These are phyloP conservation scores for Phymastichus coffea DNA, from an alignment of 1,140 invertebrate genomes.

Conservation along the genomic window DNA sequence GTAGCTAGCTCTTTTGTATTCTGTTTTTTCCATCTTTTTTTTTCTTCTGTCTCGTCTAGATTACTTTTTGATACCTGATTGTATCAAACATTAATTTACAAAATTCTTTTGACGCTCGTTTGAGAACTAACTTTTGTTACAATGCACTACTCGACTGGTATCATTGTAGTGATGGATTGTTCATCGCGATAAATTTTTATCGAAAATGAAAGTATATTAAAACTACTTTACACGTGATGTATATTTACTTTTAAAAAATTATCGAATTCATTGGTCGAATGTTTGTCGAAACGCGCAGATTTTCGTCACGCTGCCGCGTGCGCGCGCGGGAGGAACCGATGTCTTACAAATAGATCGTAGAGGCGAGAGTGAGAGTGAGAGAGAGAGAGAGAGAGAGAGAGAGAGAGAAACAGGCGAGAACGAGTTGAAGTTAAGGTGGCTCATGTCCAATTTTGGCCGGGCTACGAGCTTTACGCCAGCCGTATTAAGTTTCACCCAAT, in stretches of 20 bases:
- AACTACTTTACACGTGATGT: too few relatives aligned
- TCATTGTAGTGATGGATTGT: too few relatives aligned
- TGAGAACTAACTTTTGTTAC: too few relatives aligned
- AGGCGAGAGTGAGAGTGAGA: constrained; percentile 29
- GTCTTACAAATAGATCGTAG: constrained; percentile 59
- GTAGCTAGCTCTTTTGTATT: too few relatives aligned
- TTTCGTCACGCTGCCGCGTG: constrained; percentile 24
- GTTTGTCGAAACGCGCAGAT: constrained; percentile 48
- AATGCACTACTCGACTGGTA: too few relatives aligned
- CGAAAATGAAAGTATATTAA: too few relatives aligned
- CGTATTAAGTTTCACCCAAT: constrained; percentile 58
- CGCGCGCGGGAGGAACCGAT: constrained; percentile 52
- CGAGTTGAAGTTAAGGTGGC: constrained; percentile 46
- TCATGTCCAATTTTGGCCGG: constrained; percentile 59
- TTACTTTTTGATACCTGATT: too few relatives aligned
- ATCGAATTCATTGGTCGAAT: too few relatives aligned
- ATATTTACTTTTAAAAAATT: too few relatives aligned
- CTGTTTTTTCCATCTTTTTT: background rate
- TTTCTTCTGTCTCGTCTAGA: background rate
- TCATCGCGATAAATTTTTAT: too few relatives aligned
- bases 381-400: constrained; percentile 19
- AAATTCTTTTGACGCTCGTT: too few relatives aligned
- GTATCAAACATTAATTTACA: too few relatives aligned
- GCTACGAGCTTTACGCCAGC: constrained; percentile 45
- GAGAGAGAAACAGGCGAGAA: background rate